phyloP scores from a whole-genome alignment of 2,797 vertebrate genomes.

The Picus viridis region DNA sequence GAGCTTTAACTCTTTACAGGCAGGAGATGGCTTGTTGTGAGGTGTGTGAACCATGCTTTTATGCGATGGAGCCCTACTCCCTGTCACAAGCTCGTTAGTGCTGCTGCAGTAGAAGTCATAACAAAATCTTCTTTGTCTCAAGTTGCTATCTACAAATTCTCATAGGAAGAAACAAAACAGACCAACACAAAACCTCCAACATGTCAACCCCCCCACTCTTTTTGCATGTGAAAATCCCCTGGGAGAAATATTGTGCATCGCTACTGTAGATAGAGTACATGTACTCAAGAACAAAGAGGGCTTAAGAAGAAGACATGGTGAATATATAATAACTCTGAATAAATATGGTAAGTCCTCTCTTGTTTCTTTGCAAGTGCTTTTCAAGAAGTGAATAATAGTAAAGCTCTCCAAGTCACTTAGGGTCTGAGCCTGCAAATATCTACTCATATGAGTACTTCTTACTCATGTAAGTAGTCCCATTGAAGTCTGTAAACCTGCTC shows the following conservation, averaged over 20 bases:
- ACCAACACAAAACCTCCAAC: conserved; percentile 19
- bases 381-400: conserved; percentile 73
- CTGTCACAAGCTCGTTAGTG: conserved; percentile 21
- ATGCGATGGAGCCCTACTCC: neutral
- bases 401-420: conserved; percentile 73
- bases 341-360: conserved; percentile 73
- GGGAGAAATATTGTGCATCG: conserved; percentile 60
- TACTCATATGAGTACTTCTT: conserved; percentile 72
- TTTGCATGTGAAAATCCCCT: conserved; percentile 56
- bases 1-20: conserved; percentile 24
- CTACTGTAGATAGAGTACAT: conserved; percentile 67
- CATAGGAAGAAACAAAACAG: conserved; percentile 56
- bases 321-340: conserved; percentile 75
- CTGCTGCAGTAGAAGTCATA: conserved; percentile 3
- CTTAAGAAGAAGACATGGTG: conserved; percentile 73
- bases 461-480: conserved; percentile 68
- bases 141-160: conserved; percentile 55
- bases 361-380: conserved; percentile 75
- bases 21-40: neutral
- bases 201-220: conserved; percentile 11
- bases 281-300: conserved; percentile 73
- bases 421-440: conserved; percentile 72
- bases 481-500: conserved; percentile 72
- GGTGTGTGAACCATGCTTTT: neutral
- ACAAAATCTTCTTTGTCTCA: conserved; percentile 60